These are phyloP conservation scores for Eulemur rufifrons DNA, from an alignment of 2,113 vertebrate genomes.

Conservation along the genomic window DNA sequence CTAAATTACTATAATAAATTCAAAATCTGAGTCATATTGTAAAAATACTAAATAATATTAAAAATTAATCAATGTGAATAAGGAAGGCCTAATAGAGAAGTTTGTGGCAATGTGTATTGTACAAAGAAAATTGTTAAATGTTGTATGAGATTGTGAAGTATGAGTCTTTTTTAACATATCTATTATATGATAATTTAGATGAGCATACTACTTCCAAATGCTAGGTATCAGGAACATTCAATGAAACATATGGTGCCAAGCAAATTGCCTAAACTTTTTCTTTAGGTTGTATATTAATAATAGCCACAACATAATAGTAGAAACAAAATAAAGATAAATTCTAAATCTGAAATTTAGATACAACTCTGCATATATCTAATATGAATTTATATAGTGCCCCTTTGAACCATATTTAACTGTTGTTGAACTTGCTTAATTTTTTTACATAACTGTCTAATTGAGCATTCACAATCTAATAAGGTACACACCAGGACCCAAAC, in stretches of 20 bases:
- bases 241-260: constrained; percentile 11
- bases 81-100: not conserved
- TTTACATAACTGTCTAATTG: constrained; percentile 76
- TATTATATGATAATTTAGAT: constrained; percentile 39
- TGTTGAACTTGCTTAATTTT: constrained; percentile 24
- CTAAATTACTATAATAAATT: not conserved
- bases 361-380: constrained; percentile 38
- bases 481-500: constrained; percentile 72
- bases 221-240: constrained; percentile 46
- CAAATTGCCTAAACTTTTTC: constrained; percentile 35
- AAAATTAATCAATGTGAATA: not conserved
- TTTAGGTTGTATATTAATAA: not conserved
- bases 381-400: constrained; percentile 8
- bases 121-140: not conserved
- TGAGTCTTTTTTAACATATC: not conserved
- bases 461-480: constrained; percentile 82
- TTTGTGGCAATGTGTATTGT: not conserved
- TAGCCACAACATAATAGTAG: not conserved
- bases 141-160: not conserved
- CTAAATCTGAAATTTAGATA: constrained; percentile 4
- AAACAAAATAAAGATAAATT: not conserved
- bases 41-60: not conserved
- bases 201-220: not conserved
- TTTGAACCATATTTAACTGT: constrained; percentile 54
- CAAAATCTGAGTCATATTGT: not conserved